Evolutionary conservation across 2,113 vertebrate genomes (phyloP).

Genomic region (Myrmophylax atrothorax): DNA sequence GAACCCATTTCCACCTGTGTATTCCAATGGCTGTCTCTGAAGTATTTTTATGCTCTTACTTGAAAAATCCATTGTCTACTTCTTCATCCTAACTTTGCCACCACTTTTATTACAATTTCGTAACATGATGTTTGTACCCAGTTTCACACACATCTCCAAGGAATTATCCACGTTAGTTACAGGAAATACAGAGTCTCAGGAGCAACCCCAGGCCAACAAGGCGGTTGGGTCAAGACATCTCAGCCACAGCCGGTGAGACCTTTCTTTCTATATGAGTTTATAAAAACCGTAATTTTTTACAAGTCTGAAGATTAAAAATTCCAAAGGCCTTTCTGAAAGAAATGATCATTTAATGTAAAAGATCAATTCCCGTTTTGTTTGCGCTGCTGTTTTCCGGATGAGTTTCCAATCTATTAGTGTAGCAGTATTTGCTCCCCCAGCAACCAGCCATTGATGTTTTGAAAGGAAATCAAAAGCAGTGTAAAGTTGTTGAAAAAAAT

Average conservation of each 20-base stretch:
- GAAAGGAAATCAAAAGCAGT: slow-evolving; percentile 10
- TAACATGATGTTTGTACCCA: background rate
- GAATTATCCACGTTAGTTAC: background rate
- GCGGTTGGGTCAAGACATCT: background rate
- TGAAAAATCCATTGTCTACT: background rate
- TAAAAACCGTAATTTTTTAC: background rate
- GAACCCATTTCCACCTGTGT: background rate
- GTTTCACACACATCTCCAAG: background rate
- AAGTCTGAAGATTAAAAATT: background rate
- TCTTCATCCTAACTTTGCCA: background rate
- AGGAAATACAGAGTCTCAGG: background rate
- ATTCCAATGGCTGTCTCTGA: background rate
- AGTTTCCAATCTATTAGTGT: background rate
- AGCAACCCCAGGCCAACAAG: background rate
- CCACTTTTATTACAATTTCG: background rate
- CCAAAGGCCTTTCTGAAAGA: background rate
- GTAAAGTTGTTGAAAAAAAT: background rate
- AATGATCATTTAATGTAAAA: background rate
- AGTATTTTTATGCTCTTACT: background rate
- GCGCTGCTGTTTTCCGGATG: background rate
- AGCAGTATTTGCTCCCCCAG: background rate
- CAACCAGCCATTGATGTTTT: background rate
- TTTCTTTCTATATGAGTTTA: background rate
- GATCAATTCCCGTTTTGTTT: background rate
- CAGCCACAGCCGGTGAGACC: background rate